Evolutionary conservation across 2,888 invertebrate species (phyloP), one percentile per base, ranked within the genome.

Genomic region (Deilephila porcellus): DNA sequence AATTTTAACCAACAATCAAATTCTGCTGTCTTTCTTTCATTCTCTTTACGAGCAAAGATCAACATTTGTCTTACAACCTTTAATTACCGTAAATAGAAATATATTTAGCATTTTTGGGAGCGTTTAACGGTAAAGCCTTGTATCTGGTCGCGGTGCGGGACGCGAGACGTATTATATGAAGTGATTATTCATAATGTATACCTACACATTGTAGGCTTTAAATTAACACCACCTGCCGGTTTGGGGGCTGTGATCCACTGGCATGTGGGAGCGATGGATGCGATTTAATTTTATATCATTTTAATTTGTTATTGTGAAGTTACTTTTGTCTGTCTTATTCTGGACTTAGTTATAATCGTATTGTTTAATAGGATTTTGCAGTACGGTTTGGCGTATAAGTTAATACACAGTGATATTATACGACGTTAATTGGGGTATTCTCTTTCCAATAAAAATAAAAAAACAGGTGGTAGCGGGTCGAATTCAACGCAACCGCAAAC

Each of bases 181-280:
- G 72, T 64, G 74, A 78, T 78, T 75, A 74, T 74, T 79, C 76
- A 77, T 76, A 76, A 76, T 73, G 72, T 74, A 76, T 75, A 72
- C 74, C 75, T 81, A 80, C 79, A 80, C 78, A 82, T 80, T 83
- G 82, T 82, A 78, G 77, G 82, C 81, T 81, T 83, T 83, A 85
- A 86, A 85, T 86, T 85, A 86, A 83, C 83, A 81, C 82, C 86
- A 86, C 85, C 86, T 86, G 85, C 81, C 78, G 78, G 74, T 75
- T 63, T 74, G 73, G 75, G 60, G 78, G 29, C 17, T 4, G 70
- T 62, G 4, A 14, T 45, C 73, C 75, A 82, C 59, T 74, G 34
- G 32, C 19, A 56, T 19, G 70, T 32, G 56, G 72, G 60, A 70
- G 45, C 73, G 67, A 75, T 67, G 11, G 34, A 20, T 11, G 5